phyloP scores from a whole-genome alignment of 2,797 vertebrate genomes.

The Eulemur coronatus region DNA sequence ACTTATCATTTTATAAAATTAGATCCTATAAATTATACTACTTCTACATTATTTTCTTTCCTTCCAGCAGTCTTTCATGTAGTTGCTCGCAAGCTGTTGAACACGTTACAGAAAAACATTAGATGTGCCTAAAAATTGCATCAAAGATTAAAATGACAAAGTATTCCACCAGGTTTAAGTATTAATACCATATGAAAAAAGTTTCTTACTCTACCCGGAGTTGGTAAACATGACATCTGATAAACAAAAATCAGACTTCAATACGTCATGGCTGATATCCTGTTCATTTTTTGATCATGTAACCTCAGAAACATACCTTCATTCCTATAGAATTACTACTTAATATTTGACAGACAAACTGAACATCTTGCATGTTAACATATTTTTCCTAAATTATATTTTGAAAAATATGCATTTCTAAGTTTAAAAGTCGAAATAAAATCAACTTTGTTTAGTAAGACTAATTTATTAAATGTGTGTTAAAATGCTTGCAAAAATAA shows the following conservation, averaged over 20 bases:
- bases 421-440: neutral
- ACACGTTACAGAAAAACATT: conserved; percentile 31
- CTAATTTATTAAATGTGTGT: neutral
- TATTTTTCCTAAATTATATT: neutral
- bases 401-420: conserved; percentile 34
- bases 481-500: conserved; percentile 24
- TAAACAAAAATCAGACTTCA: conserved; percentile 28
- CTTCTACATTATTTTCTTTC: conserved; percentile 33
- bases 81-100: conserved; percentile 42
- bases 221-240: neutral
- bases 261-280: neutral
- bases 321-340: neutral
- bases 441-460: neutral
- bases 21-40: conserved; percentile 31
- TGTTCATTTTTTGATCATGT: neutral
- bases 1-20: conserved; percentile 3
- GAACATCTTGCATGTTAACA: conserved; percentile 8
- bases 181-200: conserved; percentile 17
- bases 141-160: conserved; percentile 43
- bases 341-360: conserved; percentile 12
- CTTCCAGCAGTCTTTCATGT: conserved; percentile 22
- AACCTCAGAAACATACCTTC: neutral
- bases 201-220: neutral
- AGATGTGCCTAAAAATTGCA: neutral
- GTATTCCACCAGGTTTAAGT: neutral